phyloP scores from a whole-genome alignment of 2,888 invertebrate genomes.

The Cyaniris semiargus region DNA sequence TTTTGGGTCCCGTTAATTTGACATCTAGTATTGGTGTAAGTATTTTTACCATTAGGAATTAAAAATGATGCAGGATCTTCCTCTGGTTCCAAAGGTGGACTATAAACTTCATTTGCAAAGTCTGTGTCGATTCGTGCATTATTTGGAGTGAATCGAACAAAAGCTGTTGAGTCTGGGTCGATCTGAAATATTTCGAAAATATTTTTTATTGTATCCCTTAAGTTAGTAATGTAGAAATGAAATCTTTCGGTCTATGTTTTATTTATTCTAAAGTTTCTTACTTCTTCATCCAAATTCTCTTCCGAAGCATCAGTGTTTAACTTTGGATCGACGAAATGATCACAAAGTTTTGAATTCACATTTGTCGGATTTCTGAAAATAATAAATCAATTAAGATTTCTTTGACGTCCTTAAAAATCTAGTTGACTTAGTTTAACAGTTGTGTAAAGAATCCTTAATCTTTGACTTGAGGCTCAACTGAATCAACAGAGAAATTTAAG shows the following conservation, averaged over 20 bases:
- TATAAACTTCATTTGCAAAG: constrained; percentile 91
- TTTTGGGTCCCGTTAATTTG: neutral
- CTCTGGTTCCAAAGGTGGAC: constrained; percentile 82
- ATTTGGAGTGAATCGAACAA: constrained; percentile 88
- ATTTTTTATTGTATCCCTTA: neutral
- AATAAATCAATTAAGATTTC: constrained; percentile 28
- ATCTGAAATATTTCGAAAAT: constrained; percentile 51
- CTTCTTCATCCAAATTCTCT: constrained; percentile 52
- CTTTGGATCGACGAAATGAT: constrained; percentile 67
- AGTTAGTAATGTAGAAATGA: neutral
- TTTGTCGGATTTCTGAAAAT: constrained; percentile 59
- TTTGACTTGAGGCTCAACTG: too few relatives aligned
- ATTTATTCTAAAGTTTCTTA: constrained; percentile 44
- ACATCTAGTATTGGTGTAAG: neutral
- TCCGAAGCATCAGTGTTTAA: constrained; percentile 51
- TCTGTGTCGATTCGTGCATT: constrained; percentile 82
- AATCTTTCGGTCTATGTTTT: neutral
- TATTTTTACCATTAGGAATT: constrained; percentile 54
- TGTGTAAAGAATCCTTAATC: neutral
- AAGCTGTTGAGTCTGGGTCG: constrained; percentile 86
- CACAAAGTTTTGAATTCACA: constrained; percentile 68
- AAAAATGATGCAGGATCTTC: constrained; percentile 63
- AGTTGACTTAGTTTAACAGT: neutral
- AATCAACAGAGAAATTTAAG: too few relatives aligned
- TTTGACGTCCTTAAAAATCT: neutral